Evolutionary conservation across 2,888 invertebrate species (phyloP).

Genomic region (Bellardia bayeri): DNA sequence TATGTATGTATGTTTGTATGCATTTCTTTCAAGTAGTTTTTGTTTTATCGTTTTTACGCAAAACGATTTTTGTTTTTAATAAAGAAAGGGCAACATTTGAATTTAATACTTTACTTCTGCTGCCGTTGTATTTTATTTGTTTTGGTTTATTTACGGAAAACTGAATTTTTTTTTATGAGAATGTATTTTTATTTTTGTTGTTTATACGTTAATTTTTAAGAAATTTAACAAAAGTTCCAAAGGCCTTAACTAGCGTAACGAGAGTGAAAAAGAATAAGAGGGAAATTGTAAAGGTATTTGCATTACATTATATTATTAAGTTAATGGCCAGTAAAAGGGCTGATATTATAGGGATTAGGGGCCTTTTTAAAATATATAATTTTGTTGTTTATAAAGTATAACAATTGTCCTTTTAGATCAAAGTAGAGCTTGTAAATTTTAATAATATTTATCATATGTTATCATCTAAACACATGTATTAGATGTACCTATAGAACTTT

Average conservation of each 20-base stretch:
- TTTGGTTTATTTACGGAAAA: slow-evolving; percentile 39
- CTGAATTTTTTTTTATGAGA: not conserved
- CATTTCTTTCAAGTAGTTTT: slow-evolving; percentile 9
- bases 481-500: too few relatives aligned
- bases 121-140: slow-evolving; percentile 42
- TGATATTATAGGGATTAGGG: not conserved
- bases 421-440: too few relatives aligned
- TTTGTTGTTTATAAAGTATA: too few relatives aligned
- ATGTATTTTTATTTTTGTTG: slow-evolving; percentile 4
- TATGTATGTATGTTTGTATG: not conserved
- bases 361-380: not conserved
- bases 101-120: slow-evolving; percentile 41
- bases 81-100: slow-evolving; percentile 15
- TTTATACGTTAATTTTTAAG: slow-evolving; percentile 51
- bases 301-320: not conserved
- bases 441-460: too few relatives aligned
- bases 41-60: slow-evolving; percentile 22
- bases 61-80: slow-evolving; percentile 25
- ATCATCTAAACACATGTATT: too few relatives aligned
- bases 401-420: too few relatives aligned
- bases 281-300: not conserved
- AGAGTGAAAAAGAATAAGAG: not conserved
- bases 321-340: too few relatives aligned
- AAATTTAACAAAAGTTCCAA: slow-evolving; percentile 20
- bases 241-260: slow-evolving; percentile 43